A percentile compares a stretch with the other conserved stretches of the same genome.
Evolutionary conservation across 2,113 vertebrate genomes (phyloP).

Genomic region (Esox niger): DNA sequence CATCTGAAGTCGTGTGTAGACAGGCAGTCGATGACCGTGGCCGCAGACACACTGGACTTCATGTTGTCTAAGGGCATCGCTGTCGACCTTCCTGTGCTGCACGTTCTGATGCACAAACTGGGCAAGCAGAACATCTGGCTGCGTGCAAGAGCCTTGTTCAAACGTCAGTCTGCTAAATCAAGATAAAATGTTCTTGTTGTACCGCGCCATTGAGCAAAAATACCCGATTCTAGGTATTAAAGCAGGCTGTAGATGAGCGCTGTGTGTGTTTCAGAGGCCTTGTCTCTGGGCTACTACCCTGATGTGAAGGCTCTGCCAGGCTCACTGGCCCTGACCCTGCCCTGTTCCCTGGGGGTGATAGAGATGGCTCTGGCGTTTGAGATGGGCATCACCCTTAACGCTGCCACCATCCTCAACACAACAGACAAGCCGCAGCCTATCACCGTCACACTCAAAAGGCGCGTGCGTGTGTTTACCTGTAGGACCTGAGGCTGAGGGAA

Average conservation of each 20-base stretch:
- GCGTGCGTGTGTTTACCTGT: constrained; percentile 33
- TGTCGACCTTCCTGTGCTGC: constrained; percentile 75
- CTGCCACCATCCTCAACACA: constrained; percentile 67
- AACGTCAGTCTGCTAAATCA: constrained; percentile 76
- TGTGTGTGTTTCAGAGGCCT: constrained; percentile 71
- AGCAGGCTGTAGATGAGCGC: not conserved
- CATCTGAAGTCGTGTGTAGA: constrained; percentile 81
- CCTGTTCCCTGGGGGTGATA: constrained; percentile 80
- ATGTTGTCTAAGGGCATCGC: constrained; percentile 82
- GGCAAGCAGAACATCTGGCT: constrained; percentile 86
- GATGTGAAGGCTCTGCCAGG: constrained; percentile 69
- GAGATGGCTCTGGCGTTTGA: constrained; percentile 89
- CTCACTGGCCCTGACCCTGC: constrained; percentile 72
- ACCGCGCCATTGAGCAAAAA: too few species aligned
- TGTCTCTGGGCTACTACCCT: constrained; percentile 79
- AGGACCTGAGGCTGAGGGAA: constrained; percentile 11
- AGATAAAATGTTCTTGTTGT: too few species aligned
- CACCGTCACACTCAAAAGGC: constrained; percentile 88
- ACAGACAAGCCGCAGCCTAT: constrained; percentile 55
- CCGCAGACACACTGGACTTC: constrained; percentile 80
- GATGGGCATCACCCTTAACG: constrained; percentile 85
- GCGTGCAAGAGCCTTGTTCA: constrained; percentile 85
- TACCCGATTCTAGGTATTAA: too few species aligned
- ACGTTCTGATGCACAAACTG: constrained; percentile 82
- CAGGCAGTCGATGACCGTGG: constrained; percentile 77